phyloP scores from a whole-genome alignment of 2,113 vertebrate genomes.

The Mionectes macconnelli region DNA sequence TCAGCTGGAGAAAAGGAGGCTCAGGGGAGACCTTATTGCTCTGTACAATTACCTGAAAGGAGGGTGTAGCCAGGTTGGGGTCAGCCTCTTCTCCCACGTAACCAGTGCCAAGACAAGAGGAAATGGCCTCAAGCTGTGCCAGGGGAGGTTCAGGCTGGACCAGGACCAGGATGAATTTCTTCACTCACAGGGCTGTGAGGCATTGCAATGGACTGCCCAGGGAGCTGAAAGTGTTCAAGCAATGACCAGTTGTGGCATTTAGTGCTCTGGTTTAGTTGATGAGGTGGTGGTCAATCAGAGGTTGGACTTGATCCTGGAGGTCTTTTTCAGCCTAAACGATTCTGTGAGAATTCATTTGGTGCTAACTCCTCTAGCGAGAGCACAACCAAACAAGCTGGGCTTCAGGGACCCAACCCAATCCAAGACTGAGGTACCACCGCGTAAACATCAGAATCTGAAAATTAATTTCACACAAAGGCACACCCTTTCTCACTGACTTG shows the following conservation, averaged over 20 bases:
- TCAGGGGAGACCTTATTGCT: not conserved
- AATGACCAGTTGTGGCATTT: not conserved
- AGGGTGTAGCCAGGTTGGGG: not conserved
- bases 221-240: not conserved
- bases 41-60: not conserved
- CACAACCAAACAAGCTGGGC: not conserved
- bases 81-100: accelerated
- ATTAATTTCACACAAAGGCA: not conserved
- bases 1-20: not conserved
- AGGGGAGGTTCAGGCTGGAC: not conserved
- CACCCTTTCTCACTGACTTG: accelerated
- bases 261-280: not conserved
- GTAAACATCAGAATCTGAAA: not conserved
- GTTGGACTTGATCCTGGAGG: not conserved
- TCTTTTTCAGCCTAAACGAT: not conserved
- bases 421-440: accelerated
- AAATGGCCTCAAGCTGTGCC: not conserved
- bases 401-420: not conserved
- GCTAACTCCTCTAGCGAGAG: not conserved
- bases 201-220: not conserved
- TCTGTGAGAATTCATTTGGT: not conserved
- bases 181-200: not conserved
- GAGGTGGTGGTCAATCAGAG: not conserved
- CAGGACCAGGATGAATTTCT: not conserved
- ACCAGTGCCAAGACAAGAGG: not conserved